These are phyloP conservation scores for Macroramphosus scolopax DNA, from an alignment of 2,797 vertebrate species.

Conservation along the genomic window DNA sequence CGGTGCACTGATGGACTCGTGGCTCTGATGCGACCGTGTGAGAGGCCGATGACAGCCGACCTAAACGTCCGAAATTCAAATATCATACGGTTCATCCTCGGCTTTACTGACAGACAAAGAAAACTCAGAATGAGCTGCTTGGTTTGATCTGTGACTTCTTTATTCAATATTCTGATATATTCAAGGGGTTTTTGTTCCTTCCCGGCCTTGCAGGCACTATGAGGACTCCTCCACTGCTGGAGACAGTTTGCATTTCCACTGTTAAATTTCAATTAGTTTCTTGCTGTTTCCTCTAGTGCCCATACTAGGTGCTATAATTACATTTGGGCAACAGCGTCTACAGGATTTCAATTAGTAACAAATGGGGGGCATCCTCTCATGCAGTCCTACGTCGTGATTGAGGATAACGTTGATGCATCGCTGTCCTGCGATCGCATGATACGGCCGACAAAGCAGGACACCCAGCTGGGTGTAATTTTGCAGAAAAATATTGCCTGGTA, in stretches of 20 bases:
- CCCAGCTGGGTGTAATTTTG: constrained; percentile 68
- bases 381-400: constrained; percentile 46
- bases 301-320: constrained; percentile 67
- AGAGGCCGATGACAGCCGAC: no score
- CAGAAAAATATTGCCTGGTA: constrained; percentile 63
- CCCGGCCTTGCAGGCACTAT: constrained; percentile 59
- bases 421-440: constrained; percentile 49
- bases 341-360: constrained; percentile 68
- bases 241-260: constrained; percentile 65
- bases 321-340: constrained; percentile 67
- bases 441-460: constrained; percentile 57
- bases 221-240: constrained; percentile 66
- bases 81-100: no score
- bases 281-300: constrained; percentile 27
- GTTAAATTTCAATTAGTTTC: constrained; percentile 57
- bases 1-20: no score
- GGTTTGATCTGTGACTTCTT: no score
- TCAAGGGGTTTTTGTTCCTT: no score
- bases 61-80: no score
- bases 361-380: constrained; percentile 41
- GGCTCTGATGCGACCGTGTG: no score
- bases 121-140: no score
- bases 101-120: no score
- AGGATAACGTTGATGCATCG: constrained; percentile 22
- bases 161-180: no score